Conservation (phyloP, 2,113 vertebrate species). For the Passer montanus region DNA sequence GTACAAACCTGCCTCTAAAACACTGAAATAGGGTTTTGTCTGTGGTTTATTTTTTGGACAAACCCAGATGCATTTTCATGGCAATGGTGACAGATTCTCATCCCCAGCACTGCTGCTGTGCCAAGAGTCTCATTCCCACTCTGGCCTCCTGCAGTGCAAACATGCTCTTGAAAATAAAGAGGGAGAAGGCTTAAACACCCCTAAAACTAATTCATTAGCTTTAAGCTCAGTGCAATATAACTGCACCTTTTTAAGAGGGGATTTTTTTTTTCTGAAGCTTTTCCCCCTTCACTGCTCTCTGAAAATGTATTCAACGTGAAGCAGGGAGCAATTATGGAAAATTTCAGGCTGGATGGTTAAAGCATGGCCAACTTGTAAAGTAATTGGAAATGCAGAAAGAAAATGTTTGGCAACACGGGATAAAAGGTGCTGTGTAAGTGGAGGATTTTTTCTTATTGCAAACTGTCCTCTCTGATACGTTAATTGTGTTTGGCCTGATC, state of each 20-base stretch:
- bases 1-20: not conserved
- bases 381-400: not conserved
- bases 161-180: not conserved
- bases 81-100: not conserved
- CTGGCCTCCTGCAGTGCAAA: not conserved
- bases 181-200: not conserved
- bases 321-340: conserved; percentile 38
- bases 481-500: conserved; percentile 34
- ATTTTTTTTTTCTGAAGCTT: not conserved
- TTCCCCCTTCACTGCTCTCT: not conserved
- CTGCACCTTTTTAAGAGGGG: not conserved
- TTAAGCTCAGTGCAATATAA: not conserved
- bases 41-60: not conserved
- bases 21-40: not conserved
- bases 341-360: conserved; percentile 20
- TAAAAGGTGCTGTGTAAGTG: conserved; percentile 21
- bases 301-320: not conserved
- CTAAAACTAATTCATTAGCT: not conserved
- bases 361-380: not conserved
- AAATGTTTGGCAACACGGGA: not conserved
- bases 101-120: not conserved
- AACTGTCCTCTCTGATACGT: conserved; percentile 5
- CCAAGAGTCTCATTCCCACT: not conserved
- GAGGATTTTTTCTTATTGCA: not conserved
- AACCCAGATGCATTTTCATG: not conserved